These are phyloP conservation scores for Bombus soroeensis DNA, from an alignment of 1,140 invertebrate genomes.

Conservation along the genomic window DNA sequence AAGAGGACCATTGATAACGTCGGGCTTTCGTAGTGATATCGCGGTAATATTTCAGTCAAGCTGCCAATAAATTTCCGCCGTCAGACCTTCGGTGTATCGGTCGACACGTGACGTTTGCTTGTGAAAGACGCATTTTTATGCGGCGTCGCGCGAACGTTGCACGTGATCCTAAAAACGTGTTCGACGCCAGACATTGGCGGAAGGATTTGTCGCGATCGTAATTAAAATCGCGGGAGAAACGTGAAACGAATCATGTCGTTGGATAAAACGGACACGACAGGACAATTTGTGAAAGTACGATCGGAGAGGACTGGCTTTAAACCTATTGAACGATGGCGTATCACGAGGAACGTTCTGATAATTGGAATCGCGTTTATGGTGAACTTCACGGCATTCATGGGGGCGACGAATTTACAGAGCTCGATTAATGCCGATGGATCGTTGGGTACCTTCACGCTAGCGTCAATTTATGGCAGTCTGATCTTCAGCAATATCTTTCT, in stretches of 20 bases:
- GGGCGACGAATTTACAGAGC: constrained; percentile 90
- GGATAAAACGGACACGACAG: constrained; percentile 25
- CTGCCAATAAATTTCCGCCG: constrained; percentile 13
- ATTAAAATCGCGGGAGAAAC: neutral
- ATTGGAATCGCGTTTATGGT: constrained; percentile 91
- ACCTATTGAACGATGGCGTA: constrained; percentile 85
- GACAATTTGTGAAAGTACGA: constrained; percentile 68
- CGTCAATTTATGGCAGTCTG: constrained; percentile 91
- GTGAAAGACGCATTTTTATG: neutral
- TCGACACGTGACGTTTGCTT: neutral
- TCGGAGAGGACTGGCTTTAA: constrained; percentile 69
- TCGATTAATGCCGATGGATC: constrained; percentile 88
- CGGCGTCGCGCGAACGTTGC: neutral
- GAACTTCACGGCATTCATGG: constrained; percentile 93
- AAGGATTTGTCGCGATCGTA: neutral
- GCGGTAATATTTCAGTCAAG: constrained; percentile 35
- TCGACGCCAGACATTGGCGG: neutral
- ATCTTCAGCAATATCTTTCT: constrained; percentile 92
- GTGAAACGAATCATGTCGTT: constrained; percentile 26
- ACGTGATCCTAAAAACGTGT: neutral
- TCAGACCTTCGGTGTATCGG: neutral
- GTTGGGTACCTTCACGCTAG: constrained; percentile 88
- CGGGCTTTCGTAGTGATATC: neutral
- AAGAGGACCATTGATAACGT: neutral
- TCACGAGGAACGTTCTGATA: constrained; percentile 88